Base-by-base conservation (phyloP, 2,797 vertebrate genomes). In the Gymnothorax javanicus region DNA sequence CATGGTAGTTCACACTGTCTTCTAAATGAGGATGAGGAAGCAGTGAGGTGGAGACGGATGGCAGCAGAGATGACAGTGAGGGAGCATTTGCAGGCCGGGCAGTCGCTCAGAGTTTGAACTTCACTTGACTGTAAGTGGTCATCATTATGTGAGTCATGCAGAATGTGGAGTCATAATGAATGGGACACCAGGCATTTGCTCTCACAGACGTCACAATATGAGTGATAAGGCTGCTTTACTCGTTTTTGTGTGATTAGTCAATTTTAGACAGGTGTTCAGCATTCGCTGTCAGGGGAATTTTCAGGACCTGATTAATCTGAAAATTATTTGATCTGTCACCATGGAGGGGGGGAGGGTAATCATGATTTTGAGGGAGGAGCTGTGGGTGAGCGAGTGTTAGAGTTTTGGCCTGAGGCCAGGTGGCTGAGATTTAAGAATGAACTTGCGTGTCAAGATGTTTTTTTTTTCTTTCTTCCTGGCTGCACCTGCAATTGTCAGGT, bases 381-480 rank as follows among this genome's bases (percentile, higher is more conserved):
- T 95, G 92, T 93, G 92, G 91, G 13, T 93, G 91, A 92, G 93
- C 91, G 90, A 94, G 92, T 91, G 77, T 87, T 87, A 82, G 87
- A 88, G 91, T 92, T 94, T 90, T 92, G 85, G 93, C 95, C 93
- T 82, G 85, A 91, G 93, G 95, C 95, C 87, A 92, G 27, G 88
- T 92, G 93, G 87, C 93, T 90, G 91, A 92, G 92, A 96, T 96
- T 96, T 96, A 95, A 96, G 96, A 96, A 96, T 96, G 96, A 96
- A 94, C 94, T 96, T 94, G 96, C 96, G 96, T 96, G 96, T 96
- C 93, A 96, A 96, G 95, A 92, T 94, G 15, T 50, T 77, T 77
- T 77, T 75, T 73, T 73, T 43, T 20, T 50, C 94, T 95, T 15
- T 52, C 17, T 94, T 95, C 95, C 91, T 96, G 82, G 91, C 92